A percentile compares a stretch with the other conserved stretches of the same genome.
Evolutionary conservation across 2,888 invertebrate genomes (phyloP).

Genomic region (Choristoneura rosaceana): DNA sequence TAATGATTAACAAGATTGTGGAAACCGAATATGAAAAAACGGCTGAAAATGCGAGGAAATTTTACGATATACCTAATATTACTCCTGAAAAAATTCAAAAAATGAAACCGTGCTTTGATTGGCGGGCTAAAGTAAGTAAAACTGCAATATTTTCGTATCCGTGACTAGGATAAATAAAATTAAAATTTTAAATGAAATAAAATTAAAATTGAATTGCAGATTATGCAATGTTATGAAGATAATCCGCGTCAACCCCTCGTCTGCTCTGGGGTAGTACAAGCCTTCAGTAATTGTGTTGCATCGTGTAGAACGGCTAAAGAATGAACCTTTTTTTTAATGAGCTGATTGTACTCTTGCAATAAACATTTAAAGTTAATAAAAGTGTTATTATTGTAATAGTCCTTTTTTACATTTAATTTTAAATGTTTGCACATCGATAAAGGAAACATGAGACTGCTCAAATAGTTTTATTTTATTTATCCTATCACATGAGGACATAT

Average conservation of each 20-base stretch:
- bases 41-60: conserved; percentile 62
- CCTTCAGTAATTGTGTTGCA: conserved; percentile 70
- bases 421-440: too few relatives aligned
- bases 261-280: conserved; percentile 73
- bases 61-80: conserved; percentile 58
- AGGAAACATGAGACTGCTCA: too few relatives aligned
- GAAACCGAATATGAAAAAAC: conserved; percentile 75
- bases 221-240: conserved; percentile 76
- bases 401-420: not conserved
- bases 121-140: conserved; percentile 66
- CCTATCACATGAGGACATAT: conserved; percentile 12
- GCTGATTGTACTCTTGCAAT: not conserved
- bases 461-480: conserved; percentile 4
- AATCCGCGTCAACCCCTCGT: conserved; percentile 73
- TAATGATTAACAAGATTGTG: conserved; percentile 73
- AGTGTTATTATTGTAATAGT: not conserved
- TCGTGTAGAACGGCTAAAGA: conserved; percentile 63
- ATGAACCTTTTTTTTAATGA: conserved; percentile 43
- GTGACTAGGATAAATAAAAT: conserved; percentile 26
- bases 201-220: conserved; percentile 56
- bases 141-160: not conserved
- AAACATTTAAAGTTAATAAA: not conserved
- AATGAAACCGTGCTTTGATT: conserved; percentile 74
- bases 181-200: conserved; percentile 17
- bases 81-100: conserved; percentile 66